Evolutionary conservation across 2,797 vertebrate species (phyloP), one percentile per base, ranked within the genome.

Genomic region (Danio choprae): DNA sequence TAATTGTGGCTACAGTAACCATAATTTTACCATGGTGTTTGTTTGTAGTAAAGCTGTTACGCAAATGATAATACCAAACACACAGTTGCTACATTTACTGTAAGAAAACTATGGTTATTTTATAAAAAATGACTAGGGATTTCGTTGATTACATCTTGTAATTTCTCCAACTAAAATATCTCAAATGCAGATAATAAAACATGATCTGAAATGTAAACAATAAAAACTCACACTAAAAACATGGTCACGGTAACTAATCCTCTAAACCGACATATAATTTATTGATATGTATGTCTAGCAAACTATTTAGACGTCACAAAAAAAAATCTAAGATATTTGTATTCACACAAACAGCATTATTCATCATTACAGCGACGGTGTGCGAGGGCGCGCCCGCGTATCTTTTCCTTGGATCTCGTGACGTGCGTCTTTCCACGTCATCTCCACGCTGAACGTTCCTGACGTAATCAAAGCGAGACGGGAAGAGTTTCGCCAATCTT

Each of bases 401-500:
- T n/a, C 5, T 13, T 38, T 3, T 55, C 8, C 3, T 5, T 46
- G 16, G 4, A 56, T 22, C 0, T 41, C 4, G 7, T 59, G 41
- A 77, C 75, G 65, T 16, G 22, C 2, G 13, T 18, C 13, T 75
- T 83, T 53, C 40, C 40, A 84, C 88, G 86, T 89, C 71, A 84
- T 85, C 64, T 4, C 1, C 11, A 53, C 50, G 48, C 51, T 64
- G 46, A 44, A 55, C 29, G 1, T 4, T 12, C 15, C 0, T 86
- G 81, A 88, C 89, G 90, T 83, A 84, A 91, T 90, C 85, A 90
- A 48, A 0, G 40, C 0, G 86, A 83, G 89, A 81, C 86, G 12
- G 8, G 51, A 65, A 51, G 4, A 63, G n/a, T 51, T 51, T 79
- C 65, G 40, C 43, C 40, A 53, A 11, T 40, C 16, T 46, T 12